phyloP scores from a whole-genome alignment of 2,888 invertebrate genomes.

The Rhagium mordax region DNA sequence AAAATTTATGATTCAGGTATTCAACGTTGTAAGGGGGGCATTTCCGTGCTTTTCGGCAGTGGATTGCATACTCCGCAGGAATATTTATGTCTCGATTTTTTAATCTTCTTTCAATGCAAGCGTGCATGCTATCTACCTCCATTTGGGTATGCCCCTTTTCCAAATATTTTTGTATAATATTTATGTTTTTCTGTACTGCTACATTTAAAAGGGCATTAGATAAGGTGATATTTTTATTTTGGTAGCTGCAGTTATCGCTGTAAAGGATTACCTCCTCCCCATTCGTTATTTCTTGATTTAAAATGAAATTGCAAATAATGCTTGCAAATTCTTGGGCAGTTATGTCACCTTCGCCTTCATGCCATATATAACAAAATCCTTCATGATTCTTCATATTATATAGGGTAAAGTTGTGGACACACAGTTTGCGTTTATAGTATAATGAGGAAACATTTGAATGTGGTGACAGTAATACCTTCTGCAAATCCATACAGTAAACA shows the following conservation, averaged over 20 bases:
- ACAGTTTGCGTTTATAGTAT: background rate
- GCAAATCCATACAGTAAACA: background rate
- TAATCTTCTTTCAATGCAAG: background rate
- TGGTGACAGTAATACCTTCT: conserved; percentile 1
- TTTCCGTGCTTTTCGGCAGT: background rate
- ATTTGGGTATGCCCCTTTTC: background rate
- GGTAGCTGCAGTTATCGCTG: background rate
- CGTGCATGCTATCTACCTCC: background rate
- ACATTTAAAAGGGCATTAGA: background rate
- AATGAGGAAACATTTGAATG: background rate
- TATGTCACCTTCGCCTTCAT: background rate
- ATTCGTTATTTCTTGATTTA: background rate
- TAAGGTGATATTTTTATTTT: background rate
- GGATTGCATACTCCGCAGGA: background rate
- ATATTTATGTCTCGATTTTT: background rate
- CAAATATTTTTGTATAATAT: background rate
- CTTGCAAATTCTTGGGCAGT: background rate
- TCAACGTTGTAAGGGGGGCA: background rate
- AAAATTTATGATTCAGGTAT: background rate
- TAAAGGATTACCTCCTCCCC: background rate
- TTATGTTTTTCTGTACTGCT: conserved; percentile 1
- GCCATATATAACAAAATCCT: background rate
- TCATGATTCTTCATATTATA: background rate
- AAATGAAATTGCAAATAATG: background rate
- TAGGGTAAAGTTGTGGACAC: background rate